These are phyloP conservation scores for Serripes groenlandicus DNA, from an alignment of 2,888 invertebrate genomes.

Conservation along the genomic window DNA sequence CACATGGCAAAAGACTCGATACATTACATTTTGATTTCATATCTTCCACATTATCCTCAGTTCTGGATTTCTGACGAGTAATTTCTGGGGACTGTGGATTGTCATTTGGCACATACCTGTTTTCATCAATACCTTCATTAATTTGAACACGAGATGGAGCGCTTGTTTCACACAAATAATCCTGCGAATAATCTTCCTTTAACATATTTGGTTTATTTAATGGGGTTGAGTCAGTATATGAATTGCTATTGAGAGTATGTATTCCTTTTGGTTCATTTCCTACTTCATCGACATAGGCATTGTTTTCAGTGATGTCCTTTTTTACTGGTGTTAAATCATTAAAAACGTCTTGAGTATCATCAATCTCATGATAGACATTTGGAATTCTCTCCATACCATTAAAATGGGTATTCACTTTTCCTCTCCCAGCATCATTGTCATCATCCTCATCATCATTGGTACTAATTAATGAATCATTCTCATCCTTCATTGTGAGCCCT, in stretches of 20 bases:
- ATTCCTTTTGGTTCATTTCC: too few species aligned
- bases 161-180: neutral
- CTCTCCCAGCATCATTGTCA: neutral
- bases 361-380: slow-evolving; percentile 2
- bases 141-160: too few species aligned
- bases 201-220: neutral
- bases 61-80: too few species aligned
- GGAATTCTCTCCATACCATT: neutral
- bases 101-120: too few species aligned
- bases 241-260: neutral
- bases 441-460: neutral
- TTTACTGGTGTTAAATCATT: neutral
- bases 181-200: neutral
- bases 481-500: neutral
- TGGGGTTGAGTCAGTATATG: neutral
- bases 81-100: too few species aligned
- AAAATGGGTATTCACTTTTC: slow-evolving; percentile 1
- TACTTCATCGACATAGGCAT: too few species aligned
- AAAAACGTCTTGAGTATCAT: neutral
- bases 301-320: neutral
- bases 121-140: too few species aligned
- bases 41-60: too few species aligned
- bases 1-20: too few species aligned
- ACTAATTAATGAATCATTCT: neutral
- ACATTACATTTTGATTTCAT: too few species aligned